phyloP scores from a whole-genome alignment of 1,140 invertebrate genomes.

The Trachymyrmex septentrionalis region DNA sequence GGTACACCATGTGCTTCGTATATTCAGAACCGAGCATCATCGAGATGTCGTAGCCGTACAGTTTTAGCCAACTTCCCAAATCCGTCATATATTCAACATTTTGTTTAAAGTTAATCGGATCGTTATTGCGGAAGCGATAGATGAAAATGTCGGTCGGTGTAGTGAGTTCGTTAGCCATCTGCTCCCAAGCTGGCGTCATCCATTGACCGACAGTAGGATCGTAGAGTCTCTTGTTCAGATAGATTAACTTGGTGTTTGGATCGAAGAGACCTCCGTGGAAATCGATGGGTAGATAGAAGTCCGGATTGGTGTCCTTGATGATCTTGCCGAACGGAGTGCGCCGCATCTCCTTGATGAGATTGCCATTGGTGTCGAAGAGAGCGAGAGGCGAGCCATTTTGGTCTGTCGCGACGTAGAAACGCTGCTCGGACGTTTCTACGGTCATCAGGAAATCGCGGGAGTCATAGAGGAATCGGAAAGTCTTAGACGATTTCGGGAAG shows the following conservation, averaged over 20 bases:
- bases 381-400: constrained; percentile 96
- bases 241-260: constrained; percentile 94
- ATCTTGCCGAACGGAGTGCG: constrained; percentile 96
- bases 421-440: constrained; percentile 92
- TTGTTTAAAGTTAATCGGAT: constrained; percentile 94
- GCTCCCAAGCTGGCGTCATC: constrained; percentile 97
- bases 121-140: constrained; percentile 96
- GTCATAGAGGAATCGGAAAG: constrained; percentile 95
- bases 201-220: constrained; percentile 97
- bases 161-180: constrained; percentile 92
- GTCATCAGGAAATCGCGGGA: constrained; percentile 93
- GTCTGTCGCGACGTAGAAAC: constrained; percentile 97
- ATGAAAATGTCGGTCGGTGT: constrained; percentile 96
- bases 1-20: constrained; percentile 92
- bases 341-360: constrained; percentile 96
- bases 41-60: constrained; percentile 95
- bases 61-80: constrained; percentile 93
- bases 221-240: constrained; percentile 94
- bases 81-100: constrained; percentile 94
- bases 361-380: constrained; percentile 96
- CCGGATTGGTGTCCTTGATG: constrained; percentile 95
- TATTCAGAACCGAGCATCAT: constrained; percentile 95
- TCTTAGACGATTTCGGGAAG: constrained; percentile 93
- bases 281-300: constrained; percentile 96
- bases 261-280: constrained; percentile 97